Evolutionary conservation across 2,113 vertebrate species (phyloP).

Genomic region (Nycticebus coucang): DNA sequence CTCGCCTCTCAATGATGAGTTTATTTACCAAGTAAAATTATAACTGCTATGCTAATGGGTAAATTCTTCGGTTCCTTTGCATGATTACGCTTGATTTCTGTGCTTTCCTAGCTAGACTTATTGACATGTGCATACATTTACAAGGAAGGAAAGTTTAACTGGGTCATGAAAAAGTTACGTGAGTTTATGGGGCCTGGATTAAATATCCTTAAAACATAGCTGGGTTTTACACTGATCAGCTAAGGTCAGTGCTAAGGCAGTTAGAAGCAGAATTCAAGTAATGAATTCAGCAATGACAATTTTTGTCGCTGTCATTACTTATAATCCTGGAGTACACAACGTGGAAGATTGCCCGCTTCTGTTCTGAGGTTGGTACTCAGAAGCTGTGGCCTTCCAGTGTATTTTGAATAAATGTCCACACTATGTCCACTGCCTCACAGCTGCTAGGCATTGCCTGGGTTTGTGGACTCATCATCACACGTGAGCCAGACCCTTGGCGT

Average conservation of each 20-base stretch:
- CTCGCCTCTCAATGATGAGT: neutral
- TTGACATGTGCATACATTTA: neutral
- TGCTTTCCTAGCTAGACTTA: neutral
- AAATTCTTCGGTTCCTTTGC: neutral
- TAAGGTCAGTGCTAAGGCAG: neutral
- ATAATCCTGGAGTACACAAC: neutral
- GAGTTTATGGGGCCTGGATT: neutral
- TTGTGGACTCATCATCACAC: neutral
- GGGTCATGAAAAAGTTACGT: neutral
- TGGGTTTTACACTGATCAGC: neutral
- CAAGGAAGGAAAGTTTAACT: neutral
- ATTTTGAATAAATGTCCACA: neutral
- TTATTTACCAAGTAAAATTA: neutral
- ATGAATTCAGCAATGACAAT: neutral
- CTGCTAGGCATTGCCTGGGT: neutral
- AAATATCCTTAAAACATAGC: neutral
- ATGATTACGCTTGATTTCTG: neutral
- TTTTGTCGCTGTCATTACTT: neutral
- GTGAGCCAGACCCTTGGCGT: neutral
- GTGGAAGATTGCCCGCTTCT: neutral
- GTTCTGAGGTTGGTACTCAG: neutral
- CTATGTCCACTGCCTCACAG: neutral
- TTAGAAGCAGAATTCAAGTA: neutral
- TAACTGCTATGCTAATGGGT: neutral
- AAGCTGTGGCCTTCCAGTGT: neutral